Percentiles rank a stretch among this genome's conserved stretches.
Evolutionary conservation across 2,888 invertebrate species (phyloP).

Genomic region (Piscicola geometra): DNA sequence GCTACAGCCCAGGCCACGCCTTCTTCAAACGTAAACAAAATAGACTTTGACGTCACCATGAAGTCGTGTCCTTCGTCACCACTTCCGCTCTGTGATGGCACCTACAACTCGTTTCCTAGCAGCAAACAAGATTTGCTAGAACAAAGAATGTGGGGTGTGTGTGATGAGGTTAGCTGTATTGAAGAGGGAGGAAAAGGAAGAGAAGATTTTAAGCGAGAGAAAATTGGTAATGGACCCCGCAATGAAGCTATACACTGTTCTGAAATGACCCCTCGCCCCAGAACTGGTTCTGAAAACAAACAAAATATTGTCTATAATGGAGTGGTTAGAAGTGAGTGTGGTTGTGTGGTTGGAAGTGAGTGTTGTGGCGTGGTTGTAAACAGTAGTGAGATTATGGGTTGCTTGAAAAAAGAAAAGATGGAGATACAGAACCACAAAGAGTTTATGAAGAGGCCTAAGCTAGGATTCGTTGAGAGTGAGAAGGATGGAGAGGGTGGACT

Average conservation of each 20-base stretch:
- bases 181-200: too few species aligned
- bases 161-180: neutral
- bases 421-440: too few species aligned
- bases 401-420: neutral
- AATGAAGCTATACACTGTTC: neutral
- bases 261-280: neutral
- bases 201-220: too few species aligned
- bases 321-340: neutral
- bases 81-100: neutral
- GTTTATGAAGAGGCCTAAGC: too few species aligned
- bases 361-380: too few species aligned
- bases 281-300: neutral
- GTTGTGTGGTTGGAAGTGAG: too few species aligned
- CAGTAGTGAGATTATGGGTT: too few species aligned
- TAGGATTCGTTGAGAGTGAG: too few species aligned
- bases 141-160: neutral
- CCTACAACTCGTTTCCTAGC: neutral
- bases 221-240: neutral
- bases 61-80: neutral
- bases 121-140: neutral
- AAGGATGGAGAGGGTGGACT: neutral
- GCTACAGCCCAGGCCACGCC: neutral
- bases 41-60: neutral
- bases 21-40: neutral
- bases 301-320: neutral